Evolutionary conservation across 2,113 vertebrate genomes (phyloP).

Genomic region (Cichladusa arquata): DNA sequence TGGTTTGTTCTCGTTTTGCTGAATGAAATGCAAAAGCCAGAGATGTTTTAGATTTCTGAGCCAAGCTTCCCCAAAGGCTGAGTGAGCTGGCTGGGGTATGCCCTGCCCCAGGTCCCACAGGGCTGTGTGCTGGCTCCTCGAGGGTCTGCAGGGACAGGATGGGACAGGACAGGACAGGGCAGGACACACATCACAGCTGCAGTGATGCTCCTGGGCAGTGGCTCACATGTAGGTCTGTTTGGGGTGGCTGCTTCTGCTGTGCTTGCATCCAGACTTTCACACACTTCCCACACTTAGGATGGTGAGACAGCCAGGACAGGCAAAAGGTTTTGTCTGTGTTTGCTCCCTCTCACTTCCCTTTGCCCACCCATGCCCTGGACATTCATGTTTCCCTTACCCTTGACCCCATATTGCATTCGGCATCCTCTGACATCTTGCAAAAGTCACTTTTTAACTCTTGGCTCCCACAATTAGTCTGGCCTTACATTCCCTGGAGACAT

Average conservation of each 20-base stretch:
- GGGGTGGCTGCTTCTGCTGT: not conserved
- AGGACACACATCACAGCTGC: not conserved
- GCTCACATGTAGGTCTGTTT: accelerated
- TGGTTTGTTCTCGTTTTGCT: not conserved
- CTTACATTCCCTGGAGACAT: not conserved
- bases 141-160: accelerated
- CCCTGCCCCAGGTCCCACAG: not conserved
- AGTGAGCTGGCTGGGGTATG: not conserved
- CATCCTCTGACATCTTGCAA: not conserved
- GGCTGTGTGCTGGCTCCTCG: not conserved
- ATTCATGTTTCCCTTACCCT: not conserved
- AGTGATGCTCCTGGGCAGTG: not conserved
- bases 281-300: not conserved
- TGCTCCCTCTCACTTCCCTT: not conserved
- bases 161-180: not conserved
- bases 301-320: not conserved
- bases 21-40: not conserved
- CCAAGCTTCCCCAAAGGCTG: not conserved
- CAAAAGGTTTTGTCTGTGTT: not conserved
- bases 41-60: not conserved
- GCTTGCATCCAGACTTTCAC: not conserved
- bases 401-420: not conserved
- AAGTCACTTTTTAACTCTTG: not conserved
- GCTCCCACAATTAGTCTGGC: not conserved
- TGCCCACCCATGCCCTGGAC: not conserved